Evolutionary conservation across 2,113 vertebrate genomes (phyloP), one percentile per base, ranked within the genome.

Genomic region (Eidolon helvum): DNA sequence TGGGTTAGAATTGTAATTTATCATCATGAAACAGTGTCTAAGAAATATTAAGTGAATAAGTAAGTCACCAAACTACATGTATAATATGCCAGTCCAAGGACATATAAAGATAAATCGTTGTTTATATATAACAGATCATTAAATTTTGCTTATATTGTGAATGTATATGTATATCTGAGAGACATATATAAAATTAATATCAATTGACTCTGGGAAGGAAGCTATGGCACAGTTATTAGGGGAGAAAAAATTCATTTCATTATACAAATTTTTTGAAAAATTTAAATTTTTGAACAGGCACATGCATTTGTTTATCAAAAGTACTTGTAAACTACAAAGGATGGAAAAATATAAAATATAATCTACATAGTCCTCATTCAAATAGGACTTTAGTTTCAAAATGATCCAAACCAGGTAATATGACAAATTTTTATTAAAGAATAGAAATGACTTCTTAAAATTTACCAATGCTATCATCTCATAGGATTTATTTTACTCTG

Each of bases 1-100:
- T 63, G 55, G 95, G 4, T 85, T 92, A 33, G 21, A 92, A 71
- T 90, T 93, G 8, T n/a, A 75, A 93, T 65, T 30, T 92, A 35
- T 53, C 83, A 33, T 65, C 59, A 83, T 87, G 8, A 78, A 90
- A 86, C 65, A 77, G 63, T 69, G 24, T 26, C 24, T 95, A 72
- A 91, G 48, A 87, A 65, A 19, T 45, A 89, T 59, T 91, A 75
- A 57, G 15, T 57, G 33, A 48, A 30, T 50, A 82, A 66, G 45
- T 74, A 66, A 63, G 48, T 43, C 35, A 63, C 48, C 28, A 71
- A 86, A 74, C 35, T 89, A 10, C 43, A 14, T 72, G 7, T 53
- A 22, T 79, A 65, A 71, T 71, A 83, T 43, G 16, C 26, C 83
- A 93, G 65, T n/a, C 45, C n/a, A 94, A 43, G 69, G 16, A 40